Base-by-base conservation (phyloP, 2,797 vertebrate genomes). In the Acanthurus tractus region DNA sequence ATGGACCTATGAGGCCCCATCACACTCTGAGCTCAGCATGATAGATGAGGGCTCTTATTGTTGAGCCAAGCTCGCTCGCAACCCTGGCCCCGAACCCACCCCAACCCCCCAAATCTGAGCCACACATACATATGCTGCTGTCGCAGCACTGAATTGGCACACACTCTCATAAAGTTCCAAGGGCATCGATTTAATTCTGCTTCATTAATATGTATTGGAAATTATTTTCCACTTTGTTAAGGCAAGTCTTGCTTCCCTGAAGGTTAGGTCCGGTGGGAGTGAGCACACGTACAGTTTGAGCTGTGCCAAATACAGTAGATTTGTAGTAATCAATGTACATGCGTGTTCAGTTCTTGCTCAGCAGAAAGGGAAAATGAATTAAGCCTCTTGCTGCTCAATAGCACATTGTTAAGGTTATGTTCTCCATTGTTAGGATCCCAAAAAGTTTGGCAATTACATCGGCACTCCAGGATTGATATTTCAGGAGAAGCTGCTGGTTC, bases 171-270 rank as follows among this genome's bases (percentile, higher is more conserved):
- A 88, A 91, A 93, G 87, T 92, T 94, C 92, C 93, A 95, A 95
- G 93, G 94, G 88, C 93, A 92, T 90, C 74, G 90, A 93, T 94
- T 93, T 82, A 81, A 90, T 88, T 85, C 69, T 38, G 84, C 88
- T 91, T 94, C 94, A 94, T 95, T 94, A 95, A 94, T 95, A 95
- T 95, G 94, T 95, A 95, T 95, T 94, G 91, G 92, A 93, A 94
- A 94, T 95, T 93, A 95, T 93, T 93, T 91, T 81, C 87, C 85
- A 92, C 90, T 94, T 92, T 93, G 90, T 94, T 90, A 89, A 90
- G 84, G 89, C 90, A 87, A 89, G 87, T 86, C 86, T 85, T 79
- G 77, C 71, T 59, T 82, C 84, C 82, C 89, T 92, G 91, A 94
- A 94, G 93, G 91, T 89, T 87, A 82, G 74, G 70, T 82, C 84